These are phyloP conservation scores for Condylura cristata DNA, from an alignment of 2,113 vertebrate species.

Conservation along the genomic window DNA sequence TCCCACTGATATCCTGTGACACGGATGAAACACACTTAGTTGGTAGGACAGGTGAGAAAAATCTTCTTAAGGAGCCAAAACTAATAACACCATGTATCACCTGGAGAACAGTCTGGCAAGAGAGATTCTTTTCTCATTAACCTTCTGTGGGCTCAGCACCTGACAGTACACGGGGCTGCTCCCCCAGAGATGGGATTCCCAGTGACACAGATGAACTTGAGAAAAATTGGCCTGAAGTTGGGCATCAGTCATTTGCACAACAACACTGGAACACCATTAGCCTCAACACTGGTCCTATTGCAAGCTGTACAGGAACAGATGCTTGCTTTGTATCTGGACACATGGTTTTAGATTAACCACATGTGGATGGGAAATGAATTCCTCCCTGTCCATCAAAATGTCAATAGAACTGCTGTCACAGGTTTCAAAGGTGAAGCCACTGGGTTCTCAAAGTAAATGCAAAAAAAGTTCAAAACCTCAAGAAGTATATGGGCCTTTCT, in stretches of 20 bases:
- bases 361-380: background rate
- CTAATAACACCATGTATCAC: slow-evolving; percentile 18
- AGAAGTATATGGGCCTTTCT: background rate
- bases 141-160: slow-evolving; percentile 47
- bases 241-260: background rate
- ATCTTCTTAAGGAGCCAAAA: slow-evolving; percentile 49
- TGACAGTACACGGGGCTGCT: slow-evolving; percentile 18
- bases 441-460: slow-evolving; percentile 26
- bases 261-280: background rate
- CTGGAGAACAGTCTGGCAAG: background rate
- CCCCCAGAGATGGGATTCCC: slow-evolving; percentile 25
- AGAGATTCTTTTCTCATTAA: slow-evolving; percentile 33
- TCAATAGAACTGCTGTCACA: background rate
- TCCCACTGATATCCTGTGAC: background rate
- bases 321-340: background rate
- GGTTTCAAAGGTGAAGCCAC: background rate
- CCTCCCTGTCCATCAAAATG: background rate
- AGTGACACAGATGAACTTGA: slow-evolving; percentile 24
- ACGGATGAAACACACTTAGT: slow-evolving; percentile 25
- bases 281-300: background rate
- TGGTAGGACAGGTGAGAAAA: slow-evolving; percentile 50
- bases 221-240: slow-evolving; percentile 32
- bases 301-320: background rate
- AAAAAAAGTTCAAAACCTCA: background rate
- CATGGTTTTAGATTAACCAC: background rate